Percentiles rank a stretch among this genome's conserved stretches.
These are phyloP conservation scores for Aphodius sticticus DNA, from an alignment of 2,888 invertebrate species.

Conservation along the genomic window DNA sequence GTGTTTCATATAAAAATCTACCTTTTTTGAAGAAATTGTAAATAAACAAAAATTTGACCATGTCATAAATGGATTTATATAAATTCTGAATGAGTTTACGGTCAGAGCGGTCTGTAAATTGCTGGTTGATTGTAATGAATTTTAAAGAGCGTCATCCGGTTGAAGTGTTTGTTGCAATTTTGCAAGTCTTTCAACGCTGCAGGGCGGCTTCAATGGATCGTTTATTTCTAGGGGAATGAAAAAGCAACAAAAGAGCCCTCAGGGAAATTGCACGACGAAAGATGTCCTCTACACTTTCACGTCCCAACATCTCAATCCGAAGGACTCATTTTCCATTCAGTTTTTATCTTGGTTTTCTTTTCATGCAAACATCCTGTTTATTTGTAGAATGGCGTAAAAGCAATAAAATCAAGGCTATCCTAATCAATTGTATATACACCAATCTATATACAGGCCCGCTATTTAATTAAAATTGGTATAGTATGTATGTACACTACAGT, in stretches of 20 bases:
- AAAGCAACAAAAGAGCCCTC: background rate
- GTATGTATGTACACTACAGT: too few species aligned
- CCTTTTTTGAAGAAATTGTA: too few species aligned
- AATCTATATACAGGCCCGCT: too few species aligned
- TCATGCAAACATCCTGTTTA: background rate
- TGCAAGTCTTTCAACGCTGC: background rate
- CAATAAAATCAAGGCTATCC: too few species aligned
- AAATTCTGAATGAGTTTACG: background rate
- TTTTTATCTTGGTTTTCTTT: background rate
- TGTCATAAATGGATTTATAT: background rate
- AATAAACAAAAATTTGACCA: background rate
- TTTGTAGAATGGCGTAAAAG: background rate
- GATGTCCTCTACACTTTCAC: background rate
- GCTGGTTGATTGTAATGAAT: constrained; percentile 4
- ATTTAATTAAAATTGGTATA: too few species aligned
- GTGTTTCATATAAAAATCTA: too few species aligned
- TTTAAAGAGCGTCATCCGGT: background rate
- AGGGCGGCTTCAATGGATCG: constrained; percentile 4
- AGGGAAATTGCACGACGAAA: background rate
- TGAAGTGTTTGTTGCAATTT: background rate
- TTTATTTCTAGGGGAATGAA: background rate
- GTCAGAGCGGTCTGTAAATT: background rate
- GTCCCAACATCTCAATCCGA: background rate
- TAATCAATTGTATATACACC: too few species aligned
- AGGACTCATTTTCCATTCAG: background rate